These are phyloP conservation scores for Andricus curvator DNA, from an alignment of 2,888 invertebrate genomes.

Conservation along the genomic window DNA sequence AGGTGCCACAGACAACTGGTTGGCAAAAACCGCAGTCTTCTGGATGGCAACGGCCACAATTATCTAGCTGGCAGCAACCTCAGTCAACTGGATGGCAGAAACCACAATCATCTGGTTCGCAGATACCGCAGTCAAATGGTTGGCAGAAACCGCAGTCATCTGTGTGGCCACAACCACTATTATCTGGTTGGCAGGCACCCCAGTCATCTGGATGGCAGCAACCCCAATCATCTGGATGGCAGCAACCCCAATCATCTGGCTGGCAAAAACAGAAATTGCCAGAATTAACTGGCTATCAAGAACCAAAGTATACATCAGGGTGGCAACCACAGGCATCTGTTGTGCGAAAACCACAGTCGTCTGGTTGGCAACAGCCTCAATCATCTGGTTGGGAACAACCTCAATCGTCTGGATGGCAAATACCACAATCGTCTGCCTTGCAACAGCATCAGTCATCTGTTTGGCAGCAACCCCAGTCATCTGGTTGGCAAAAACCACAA, in stretches of 20 bases:
- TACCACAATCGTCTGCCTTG: neutral
- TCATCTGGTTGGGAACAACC: constrained; percentile 11
- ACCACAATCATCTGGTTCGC: neutral
- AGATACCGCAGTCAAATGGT: neutral
- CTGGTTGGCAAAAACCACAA: neutral
- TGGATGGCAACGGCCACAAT: constrained; percentile 37
- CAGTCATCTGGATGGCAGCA: neutral
- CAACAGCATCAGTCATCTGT: constrained; percentile 15
- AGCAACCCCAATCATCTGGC: neutral
- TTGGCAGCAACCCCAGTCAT: constrained; percentile 52
- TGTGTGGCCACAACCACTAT: constrained; percentile 28
- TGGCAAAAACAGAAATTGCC: constrained; percentile 28
- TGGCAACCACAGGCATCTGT: constrained; percentile 18
- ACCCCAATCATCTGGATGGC: neutral
- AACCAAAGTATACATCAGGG: neutral
- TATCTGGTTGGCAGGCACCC: constrained; percentile 15
- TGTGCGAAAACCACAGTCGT: neutral
- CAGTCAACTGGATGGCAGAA: neutral
- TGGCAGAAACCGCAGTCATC: constrained; percentile 41
- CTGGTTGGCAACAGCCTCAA: constrained; percentile 19
- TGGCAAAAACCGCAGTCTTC: neutral
- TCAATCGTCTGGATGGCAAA: neutral
- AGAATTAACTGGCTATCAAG: constrained; percentile 36
- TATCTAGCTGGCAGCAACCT: constrained; percentile 40
- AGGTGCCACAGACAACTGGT: neutral